Conservation (phyloP, 2,113 vertebrate genomes). For the Aplodontia rufa region DNA sequence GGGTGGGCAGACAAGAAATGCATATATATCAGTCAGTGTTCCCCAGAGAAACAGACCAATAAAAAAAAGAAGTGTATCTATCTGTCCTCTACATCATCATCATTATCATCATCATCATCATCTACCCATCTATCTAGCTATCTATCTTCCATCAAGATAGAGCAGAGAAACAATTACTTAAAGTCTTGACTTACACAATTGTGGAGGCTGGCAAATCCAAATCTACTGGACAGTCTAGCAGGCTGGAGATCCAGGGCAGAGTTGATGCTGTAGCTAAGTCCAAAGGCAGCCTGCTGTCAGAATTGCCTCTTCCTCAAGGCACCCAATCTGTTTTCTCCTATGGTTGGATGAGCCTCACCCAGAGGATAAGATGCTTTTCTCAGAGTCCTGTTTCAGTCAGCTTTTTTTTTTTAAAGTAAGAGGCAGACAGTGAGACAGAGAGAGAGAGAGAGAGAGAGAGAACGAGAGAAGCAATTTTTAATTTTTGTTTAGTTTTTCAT, state of each 20-base stretch:
- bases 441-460: too few relatives aligned
- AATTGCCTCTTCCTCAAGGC: not conserved
- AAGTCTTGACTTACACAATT: not conserved
- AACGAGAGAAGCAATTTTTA: too few relatives aligned
- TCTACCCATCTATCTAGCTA: not conserved
- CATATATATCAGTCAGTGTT: not conserved
- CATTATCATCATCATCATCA: too few relatives aligned
- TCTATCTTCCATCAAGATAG: not conserved
- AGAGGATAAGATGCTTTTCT: not conserved
- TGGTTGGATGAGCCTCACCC: not conserved
- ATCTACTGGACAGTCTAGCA: not conserved
- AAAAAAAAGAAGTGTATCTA: not conserved
- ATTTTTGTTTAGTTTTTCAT: too few relatives aligned
- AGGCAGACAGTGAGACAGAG: too few relatives aligned
- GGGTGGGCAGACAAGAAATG: not conserved
- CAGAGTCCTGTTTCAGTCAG: too few relatives aligned
- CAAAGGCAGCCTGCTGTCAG: not conserved
- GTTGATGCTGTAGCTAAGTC: not conserved
- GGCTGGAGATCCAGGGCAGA: not conserved
- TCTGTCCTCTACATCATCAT: too few relatives aligned
- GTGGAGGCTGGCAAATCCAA: not conserved
- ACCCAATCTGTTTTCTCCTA: not conserved
- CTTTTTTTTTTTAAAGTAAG: too few relatives aligned
- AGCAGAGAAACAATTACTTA: not conserved
- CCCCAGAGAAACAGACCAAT: not conserved